A percentile compares a stretch with the other conserved stretches of the same genome.
Evolutionary conservation across 2,888 invertebrate species (phyloP).

Genomic region (Hirtodrosophila trivittata): DNA sequence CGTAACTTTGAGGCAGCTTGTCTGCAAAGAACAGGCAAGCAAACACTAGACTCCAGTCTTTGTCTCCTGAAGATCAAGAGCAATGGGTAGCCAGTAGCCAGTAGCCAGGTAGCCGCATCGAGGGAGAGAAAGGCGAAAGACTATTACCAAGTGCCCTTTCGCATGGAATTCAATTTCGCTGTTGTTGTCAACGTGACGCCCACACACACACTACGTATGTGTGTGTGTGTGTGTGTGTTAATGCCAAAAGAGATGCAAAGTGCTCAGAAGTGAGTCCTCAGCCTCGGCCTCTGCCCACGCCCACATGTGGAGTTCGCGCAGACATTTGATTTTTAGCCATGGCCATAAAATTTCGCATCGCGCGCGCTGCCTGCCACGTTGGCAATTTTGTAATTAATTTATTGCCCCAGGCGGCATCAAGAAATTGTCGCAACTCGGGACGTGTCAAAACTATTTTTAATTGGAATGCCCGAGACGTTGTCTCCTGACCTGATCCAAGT

Average conservation of each 20-base stretch:
- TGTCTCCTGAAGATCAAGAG: conserved; percentile 48
- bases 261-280: neutral
- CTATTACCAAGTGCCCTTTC: conserved; percentile 52
- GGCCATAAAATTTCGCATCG: conserved; percentile 53
- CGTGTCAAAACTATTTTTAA: conserved; percentile 78
- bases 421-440: conserved; percentile 67
- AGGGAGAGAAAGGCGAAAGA: conserved; percentile 4
- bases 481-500: conserved; percentile 43
- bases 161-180: conserved; percentile 57
- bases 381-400: conserved; percentile 76
- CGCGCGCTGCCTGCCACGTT: conserved; percentile 22
- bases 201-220: too few relatives aligned
- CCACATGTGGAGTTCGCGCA: conserved; percentile 27
- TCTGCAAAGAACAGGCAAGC: conserved; percentile 72
- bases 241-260: conserved; percentile 6
- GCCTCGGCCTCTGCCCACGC: conserved; percentile 29
- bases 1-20: conserved; percentile 30
- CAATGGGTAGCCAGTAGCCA: conserved; percentile 31
- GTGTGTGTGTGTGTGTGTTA: too few relatives aligned
- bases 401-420: conserved; percentile 63
- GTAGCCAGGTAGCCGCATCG: neutral
- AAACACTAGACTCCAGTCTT: conserved; percentile 60
- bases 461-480: conserved; percentile 59
- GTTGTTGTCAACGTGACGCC: conserved; percentile 59
- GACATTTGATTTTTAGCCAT: conserved; percentile 61